A percentile compares a stretch with the other conserved stretches of the same genome.
phyloP scores from a whole-genome alignment of 2,888 invertebrate species.

The Ethmia dodecea region DNA sequence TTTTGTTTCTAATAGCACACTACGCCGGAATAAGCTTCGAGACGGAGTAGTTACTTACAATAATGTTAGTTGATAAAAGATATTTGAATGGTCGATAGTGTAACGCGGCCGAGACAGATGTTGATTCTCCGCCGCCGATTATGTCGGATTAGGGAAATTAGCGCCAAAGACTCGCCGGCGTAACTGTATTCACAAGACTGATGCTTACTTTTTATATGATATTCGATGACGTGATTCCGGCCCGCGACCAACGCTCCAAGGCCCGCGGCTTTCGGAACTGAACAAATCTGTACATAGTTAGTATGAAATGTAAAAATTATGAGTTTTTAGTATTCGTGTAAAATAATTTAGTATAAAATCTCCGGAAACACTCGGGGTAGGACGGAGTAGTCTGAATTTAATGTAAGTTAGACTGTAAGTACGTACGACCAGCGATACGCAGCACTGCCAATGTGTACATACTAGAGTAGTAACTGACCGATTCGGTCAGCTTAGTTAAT shows the following conservation, averaged over 20 bases:
- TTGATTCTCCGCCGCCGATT: slow-evolving; percentile 41
- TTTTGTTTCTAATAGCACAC: too few relatives aligned
- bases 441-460: slow-evolving; percentile 72
- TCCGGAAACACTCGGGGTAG: slow-evolving; percentile 8
- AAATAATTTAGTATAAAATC: slow-evolving; percentile 33
- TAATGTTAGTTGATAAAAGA: too few relatives aligned
- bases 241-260: slow-evolving; percentile 18
- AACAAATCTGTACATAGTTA: slow-evolving; percentile 59
- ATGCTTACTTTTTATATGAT: slow-evolving; percentile 68
- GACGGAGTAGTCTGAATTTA: slow-evolving; percentile 52
- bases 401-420: slow-evolving; percentile 27
- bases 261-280: slow-evolving; percentile 26
- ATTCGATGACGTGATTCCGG: slow-evolving; percentile 28
- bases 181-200: slow-evolving; percentile 68
- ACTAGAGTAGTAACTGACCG: slow-evolving; percentile 33
- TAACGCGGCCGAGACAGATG: slow-evolving; percentile 36
- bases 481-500: slow-evolving; percentile 32
- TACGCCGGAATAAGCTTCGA: too few relatives aligned
- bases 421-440: slow-evolving; percentile 62
- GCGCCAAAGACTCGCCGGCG: slow-evolving; percentile 56
- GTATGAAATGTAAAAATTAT: slow-evolving; percentile 48
- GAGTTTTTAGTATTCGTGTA: slow-evolving; percentile 24
- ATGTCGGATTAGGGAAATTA: slow-evolving; percentile 29
- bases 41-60: too few relatives aligned
- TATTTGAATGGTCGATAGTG: too few relatives aligned